Evolutionary conservation across 2,888 invertebrate genomes (phyloP).

Genomic region (Polia nebulosa): DNA sequence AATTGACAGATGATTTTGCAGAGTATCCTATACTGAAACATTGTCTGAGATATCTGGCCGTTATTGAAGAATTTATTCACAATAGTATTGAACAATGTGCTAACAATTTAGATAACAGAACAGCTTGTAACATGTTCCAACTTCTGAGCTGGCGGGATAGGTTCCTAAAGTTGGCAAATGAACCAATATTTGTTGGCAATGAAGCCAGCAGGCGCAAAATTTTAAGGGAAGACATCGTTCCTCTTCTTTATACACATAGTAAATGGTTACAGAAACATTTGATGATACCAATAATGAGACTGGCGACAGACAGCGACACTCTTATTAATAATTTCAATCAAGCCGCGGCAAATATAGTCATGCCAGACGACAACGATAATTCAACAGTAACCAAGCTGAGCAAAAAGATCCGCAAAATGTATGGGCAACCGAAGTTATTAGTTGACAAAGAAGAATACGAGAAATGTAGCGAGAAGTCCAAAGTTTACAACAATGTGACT

Average conservation of each 20-base stretch:
- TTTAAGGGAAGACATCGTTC: conserved; percentile 89
- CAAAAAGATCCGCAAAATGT: conserved; percentile 83
- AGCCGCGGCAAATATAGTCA: conserved; percentile 64
- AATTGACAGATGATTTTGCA: conserved; percentile 86
- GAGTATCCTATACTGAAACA: conserved; percentile 90
- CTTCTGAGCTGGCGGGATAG: conserved; percentile 90
- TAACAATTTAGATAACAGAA: conserved; percentile 76
- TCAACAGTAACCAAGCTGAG: conserved; percentile 77
- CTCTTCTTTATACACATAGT: conserved; percentile 93
- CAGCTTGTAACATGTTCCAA: conserved; percentile 84
- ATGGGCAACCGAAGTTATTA: conserved; percentile 84
- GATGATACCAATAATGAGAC: conserved; percentile 78
- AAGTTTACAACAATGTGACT: conserved; percentile 73
- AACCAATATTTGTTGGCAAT: conserved; percentile 76
- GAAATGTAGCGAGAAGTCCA: conserved; percentile 68
- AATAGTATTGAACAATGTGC: conserved; percentile 75
- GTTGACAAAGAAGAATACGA: conserved; percentile 77
- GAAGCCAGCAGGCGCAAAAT: conserved; percentile 78
- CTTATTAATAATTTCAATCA: conserved; percentile 67
- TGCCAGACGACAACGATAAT: conserved; percentile 72
- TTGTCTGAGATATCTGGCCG: conserved; percentile 86
- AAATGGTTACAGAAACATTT: conserved; percentile 94
- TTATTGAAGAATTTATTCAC: conserved; percentile 85
- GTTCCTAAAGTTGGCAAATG: conserved; percentile 83
- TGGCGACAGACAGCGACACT: conserved; percentile 66